Percentiles rank a stretch among this genome's conserved stretches.
Evolutionary conservation across 1,140 invertebrate species (phyloP).

Genomic region (Bacillus rossius): DNA sequence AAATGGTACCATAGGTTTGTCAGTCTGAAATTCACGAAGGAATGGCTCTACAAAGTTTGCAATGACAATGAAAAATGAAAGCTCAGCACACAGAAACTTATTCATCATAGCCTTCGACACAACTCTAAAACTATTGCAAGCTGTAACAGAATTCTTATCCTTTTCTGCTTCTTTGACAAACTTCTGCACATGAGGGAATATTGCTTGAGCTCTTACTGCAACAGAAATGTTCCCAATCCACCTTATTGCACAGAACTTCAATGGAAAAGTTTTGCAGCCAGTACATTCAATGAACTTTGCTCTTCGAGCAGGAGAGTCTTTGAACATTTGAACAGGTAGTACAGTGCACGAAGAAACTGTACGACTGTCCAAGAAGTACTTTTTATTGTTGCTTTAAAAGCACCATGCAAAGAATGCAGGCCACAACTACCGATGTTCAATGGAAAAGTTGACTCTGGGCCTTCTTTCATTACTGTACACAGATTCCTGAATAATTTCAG

Average conservation of each 20-base stretch:
- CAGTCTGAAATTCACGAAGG: too few relatives aligned
- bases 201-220: conserved; percentile 2
- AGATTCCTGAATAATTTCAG: conserved; percentile 1
- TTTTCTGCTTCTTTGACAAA: conserved; percentile 7
- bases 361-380: conserved; percentile 9
- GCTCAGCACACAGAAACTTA: too few relatives aligned
- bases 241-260: conserved; percentile 20
- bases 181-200: conserved; percentile 2
- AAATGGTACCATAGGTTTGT: too few relatives aligned
- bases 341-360: conserved; percentile 10
- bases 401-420: conserved; percentile 18
- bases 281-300: conserved; percentile 13
- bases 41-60: too few relatives aligned
- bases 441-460: conserved; percentile 4
- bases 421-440: conserved; percentile 22
- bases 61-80: too few relatives aligned
- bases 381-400: conserved; percentile 21
- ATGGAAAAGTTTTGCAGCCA: conserved; percentile 9
- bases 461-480: too few relatives aligned
- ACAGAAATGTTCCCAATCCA: conserved; percentile 16
- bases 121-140: too few relatives aligned
- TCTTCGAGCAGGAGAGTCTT: conserved; percentile 14
- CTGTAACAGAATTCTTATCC: neutral
- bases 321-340: conserved; percentile 19
- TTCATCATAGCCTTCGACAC: too few relatives aligned